Percentiles rank a stretch among this genome's conserved stretches.
Evolutionary conservation across 2,888 invertebrate genomes (phyloP).

Genomic region (Ectobius pallidus): DNA sequence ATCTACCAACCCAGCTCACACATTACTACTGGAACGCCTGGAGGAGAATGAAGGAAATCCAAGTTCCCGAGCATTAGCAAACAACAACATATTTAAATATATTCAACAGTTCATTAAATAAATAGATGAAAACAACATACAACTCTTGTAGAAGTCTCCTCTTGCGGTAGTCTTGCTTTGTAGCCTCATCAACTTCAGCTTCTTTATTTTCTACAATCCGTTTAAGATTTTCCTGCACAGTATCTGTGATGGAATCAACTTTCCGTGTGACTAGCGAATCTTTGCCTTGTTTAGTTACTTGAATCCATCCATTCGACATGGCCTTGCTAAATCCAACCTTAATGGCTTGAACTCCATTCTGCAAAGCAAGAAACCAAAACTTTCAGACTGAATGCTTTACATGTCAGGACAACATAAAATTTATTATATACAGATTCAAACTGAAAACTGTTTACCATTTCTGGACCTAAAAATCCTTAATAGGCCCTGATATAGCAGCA

Average conservation of each 20-base stretch:
- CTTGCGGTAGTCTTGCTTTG: conserved; percentile 89
- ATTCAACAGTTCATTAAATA: too few species aligned
- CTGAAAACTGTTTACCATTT: not conserved
- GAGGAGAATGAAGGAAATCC: too few species aligned
- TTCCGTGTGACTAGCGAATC: conserved; percentile 76
- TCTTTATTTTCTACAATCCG: conserved; percentile 66
- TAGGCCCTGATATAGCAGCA: too few species aligned
- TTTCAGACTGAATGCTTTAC: too few species aligned
- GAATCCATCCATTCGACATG: conserved; percentile 91
- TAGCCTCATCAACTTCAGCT: conserved; percentile 67
- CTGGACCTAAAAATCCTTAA: too few species aligned
- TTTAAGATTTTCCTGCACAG: conserved; percentile 73
- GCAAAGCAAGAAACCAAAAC: not conserved
- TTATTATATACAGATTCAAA: too few species aligned
- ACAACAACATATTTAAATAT: too few species aligned
- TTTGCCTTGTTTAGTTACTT: conserved; percentile 77
- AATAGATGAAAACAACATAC: too few species aligned
- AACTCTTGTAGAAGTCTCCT: conserved; percentile 86
- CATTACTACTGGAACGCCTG: too few species aligned
- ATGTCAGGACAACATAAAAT: too few species aligned
- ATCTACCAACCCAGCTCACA: too few species aligned
- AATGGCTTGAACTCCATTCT: conserved; percentile 78
- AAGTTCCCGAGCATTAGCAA: too few species aligned
- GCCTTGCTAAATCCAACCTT: conserved; percentile 95
- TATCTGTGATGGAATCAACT: conserved; percentile 72